These are phyloP conservation scores for Physella acuta DNA, from an alignment of 1,140 invertebrate genomes.

Conservation along the genomic window DNA sequence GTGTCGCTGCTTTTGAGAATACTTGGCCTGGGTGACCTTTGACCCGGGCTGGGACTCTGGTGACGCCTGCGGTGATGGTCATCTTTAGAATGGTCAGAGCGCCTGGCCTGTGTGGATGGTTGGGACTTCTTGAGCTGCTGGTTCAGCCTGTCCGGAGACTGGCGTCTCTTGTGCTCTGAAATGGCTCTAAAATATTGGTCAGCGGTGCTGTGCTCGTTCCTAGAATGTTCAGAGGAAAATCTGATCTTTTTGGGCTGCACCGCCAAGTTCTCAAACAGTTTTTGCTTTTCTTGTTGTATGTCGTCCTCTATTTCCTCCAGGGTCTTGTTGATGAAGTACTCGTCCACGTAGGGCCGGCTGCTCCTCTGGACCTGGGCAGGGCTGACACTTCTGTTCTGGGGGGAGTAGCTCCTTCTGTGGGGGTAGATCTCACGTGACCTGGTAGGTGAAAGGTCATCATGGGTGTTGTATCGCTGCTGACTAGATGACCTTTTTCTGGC, in stretches of 20 bases:
- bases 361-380: too few species aligned
- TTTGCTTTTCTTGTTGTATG: neutral
- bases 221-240: too few species aligned
- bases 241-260: neutral
- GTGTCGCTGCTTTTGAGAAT: neutral
- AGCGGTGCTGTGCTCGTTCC: too few species aligned
- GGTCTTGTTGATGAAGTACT: neutral
- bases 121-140: neutral
- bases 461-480: slow-evolving; percentile 29
- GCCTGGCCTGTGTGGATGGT: too few species aligned
- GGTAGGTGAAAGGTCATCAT: slow-evolving; percentile 41
- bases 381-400: slow-evolving; percentile 21
- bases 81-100: too few species aligned
- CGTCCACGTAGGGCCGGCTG: neutral
- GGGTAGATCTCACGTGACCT: slow-evolving; percentile 47
- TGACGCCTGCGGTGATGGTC: too few species aligned
- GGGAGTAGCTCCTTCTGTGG: slow-evolving; percentile 34
- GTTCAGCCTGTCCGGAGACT: too few species aligned
- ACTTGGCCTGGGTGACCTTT: neutral
- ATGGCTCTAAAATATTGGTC: too few species aligned
- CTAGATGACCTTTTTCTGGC: neutral
- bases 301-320: too few species aligned
- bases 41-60: neutral
- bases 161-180: too few species aligned
- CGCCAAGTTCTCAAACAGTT: too few species aligned